Base-by-base conservation (phyloP, 2,888 invertebrate species). In the Ecdyonurus torrentis region DNA sequence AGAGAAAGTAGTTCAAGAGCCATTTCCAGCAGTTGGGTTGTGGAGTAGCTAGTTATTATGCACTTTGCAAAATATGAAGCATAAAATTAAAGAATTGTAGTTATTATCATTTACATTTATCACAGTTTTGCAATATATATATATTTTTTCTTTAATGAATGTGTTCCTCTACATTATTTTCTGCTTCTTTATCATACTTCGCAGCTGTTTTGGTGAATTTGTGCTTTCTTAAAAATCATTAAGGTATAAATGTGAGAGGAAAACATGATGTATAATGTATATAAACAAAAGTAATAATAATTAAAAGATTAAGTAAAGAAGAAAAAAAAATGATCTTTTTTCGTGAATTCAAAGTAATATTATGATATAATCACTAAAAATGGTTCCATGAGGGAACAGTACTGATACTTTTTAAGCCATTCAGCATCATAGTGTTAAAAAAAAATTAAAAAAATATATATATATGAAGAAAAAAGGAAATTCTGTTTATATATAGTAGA, bases 371-470 rank as follows among this genome's bases (percentile, higher is more conserved):
- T 61, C 61, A 61, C 25, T 58, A 53, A 63, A 25, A 25, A 18
- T 23, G 59, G 55, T 61, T 64, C 53, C 50, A 23, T 62, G 53
- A 37, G 63, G 65, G 65, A 65, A 65, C 65, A 65, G 65, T 65
- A 65, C 65, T 65, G 65, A 65, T 65, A 65, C 59, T 65, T 65
- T 37, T 37, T 10, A 37, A 37, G 37, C 37, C 37, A 37, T 37
- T 37, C 37, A 10, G 37, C 37, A 37, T 37, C 37, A 37, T 37
- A 37, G 37, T 15, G 37, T 10, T 37, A 37, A 37, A 37, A 37
- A 37, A 37, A 37, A n/a, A n/a, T n/a, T n/a, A n/a, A n/a, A n/a
- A n/a, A n/a, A n/a, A n/a, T n/a, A 37, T 37, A 37, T 37, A 37
- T 37, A 10, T 10, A 37, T 10, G 37, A 37, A 37, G 15, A 37